phyloP scores from a whole-genome alignment of 1,140 invertebrate species.

The Tyrophagus putrescentiae region DNA sequence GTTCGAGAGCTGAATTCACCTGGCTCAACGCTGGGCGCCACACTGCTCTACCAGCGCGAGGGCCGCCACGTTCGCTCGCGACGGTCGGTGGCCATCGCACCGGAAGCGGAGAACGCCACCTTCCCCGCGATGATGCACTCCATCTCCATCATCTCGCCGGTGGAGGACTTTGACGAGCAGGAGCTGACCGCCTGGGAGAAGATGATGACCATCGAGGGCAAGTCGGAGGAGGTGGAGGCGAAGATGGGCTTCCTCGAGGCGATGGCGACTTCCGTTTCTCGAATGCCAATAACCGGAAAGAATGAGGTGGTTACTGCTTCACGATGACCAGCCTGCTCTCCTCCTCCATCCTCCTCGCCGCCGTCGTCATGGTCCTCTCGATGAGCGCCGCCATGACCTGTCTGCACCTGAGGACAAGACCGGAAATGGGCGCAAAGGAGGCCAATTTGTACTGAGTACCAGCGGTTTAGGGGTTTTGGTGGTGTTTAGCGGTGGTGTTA shows the following conservation, averaged over 20 bases:
- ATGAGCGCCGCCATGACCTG: background rate
- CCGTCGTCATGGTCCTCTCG: background rate
- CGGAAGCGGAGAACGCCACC: background rate
- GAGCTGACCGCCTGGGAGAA: slow-evolving; percentile 12
- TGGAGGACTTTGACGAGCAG: slow-evolving; percentile 18
- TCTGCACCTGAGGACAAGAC: background rate
- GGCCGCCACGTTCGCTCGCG: slow-evolving; percentile 2
- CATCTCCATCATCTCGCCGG: slow-evolving; percentile 12
- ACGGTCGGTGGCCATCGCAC: background rate
- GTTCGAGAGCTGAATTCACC: background rate
- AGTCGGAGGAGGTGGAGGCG: background rate
- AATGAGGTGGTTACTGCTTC: background rate
- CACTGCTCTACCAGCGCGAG: background rate
- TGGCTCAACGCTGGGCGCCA: background rate
- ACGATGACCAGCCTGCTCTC: background rate
- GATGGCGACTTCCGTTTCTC: background rate
- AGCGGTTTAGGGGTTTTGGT: too few species aligned
- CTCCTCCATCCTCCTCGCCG: background rate
- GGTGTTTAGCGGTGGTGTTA: too few species aligned
- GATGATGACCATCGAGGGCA: slow-evolving; percentile 2
- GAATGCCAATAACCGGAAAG: background rate
- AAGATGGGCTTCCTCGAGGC: too few species aligned
- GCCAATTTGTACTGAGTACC: too few species aligned
- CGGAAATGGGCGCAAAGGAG: too few species aligned
- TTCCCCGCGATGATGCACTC: slow-evolving; percentile 16